These are phyloP conservation scores for Zosterops lateralis DNA, from an alignment of 2,113 vertebrate species.

Conservation along the genomic window DNA sequence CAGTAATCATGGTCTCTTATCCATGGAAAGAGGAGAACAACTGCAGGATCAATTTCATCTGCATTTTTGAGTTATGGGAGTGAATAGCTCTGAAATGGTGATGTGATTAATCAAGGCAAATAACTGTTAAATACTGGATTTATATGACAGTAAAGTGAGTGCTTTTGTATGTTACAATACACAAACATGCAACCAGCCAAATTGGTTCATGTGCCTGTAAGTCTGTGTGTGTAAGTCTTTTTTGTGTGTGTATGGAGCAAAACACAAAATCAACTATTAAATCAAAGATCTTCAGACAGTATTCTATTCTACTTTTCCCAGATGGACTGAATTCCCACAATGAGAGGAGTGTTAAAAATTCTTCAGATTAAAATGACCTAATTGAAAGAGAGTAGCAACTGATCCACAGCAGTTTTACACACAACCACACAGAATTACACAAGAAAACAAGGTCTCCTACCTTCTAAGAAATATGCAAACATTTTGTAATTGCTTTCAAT, in stretches of 20 bases:
- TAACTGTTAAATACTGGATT: neutral
- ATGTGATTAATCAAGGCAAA: neutral
- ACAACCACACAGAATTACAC: neutral
- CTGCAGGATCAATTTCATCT: neutral
- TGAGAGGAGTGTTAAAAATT: neutral
- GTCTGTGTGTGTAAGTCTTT: neutral
- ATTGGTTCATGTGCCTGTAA: neutral
- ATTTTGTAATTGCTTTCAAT: neutral
- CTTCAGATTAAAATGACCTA: neutral
- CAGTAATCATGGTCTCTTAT: neutral
- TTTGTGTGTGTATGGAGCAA: neutral
- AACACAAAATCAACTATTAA: neutral
- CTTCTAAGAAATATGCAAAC: neutral
- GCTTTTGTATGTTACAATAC: neutral
- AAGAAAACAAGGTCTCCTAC: neutral
- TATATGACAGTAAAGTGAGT: neutral
- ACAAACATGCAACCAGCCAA: neutral
- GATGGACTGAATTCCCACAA: neutral
- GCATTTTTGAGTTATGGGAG: neutral
- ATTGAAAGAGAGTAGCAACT: neutral
- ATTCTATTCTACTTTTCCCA: neutral
- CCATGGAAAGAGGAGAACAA: neutral
- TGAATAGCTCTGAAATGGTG: neutral
- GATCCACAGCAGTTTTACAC: neutral
- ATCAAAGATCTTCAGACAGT: neutral